phyloP scores from a whole-genome alignment of 2,797 vertebrate species.

The Dicrostonyx torquatus region DNA sequence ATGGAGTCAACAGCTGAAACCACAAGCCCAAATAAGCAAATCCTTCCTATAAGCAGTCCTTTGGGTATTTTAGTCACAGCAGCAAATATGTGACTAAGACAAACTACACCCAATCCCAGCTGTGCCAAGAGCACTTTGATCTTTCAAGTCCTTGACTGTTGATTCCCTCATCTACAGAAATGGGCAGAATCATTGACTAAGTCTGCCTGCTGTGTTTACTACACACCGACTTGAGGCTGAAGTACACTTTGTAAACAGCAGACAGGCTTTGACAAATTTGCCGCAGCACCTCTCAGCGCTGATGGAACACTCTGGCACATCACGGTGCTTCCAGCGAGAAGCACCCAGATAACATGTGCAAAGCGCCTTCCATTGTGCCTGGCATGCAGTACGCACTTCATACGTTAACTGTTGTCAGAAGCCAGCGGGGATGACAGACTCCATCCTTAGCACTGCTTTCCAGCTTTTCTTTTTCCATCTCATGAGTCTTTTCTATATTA shows the following conservation, averaged over 20 bases:
- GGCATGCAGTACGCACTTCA: not conserved
- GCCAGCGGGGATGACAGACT: not conserved
- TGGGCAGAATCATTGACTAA: not conserved
- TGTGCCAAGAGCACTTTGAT: not conserved
- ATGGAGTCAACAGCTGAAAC: not conserved
- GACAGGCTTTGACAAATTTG: conserved; percentile 14
- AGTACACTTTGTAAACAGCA: not conserved
- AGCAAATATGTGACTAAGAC: not conserved
- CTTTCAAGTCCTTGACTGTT: not conserved
- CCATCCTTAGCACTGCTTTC: not conserved
- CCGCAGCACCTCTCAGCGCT: not conserved
- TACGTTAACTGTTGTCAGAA: not conserved
- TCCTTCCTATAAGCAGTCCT: not conserved
- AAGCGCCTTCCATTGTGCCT: not conserved
- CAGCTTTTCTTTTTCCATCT: not conserved
- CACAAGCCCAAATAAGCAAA: not conserved
- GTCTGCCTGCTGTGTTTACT: not conserved
- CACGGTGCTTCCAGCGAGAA: not conserved
- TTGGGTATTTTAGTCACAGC: not conserved
- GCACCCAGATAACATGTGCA: fast-evolving
- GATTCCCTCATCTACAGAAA: not conserved
- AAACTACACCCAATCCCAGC: not conserved
- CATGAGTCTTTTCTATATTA: not conserved
- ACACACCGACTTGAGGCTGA: not conserved
- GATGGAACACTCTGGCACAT: not conserved